Conservation (phyloP, 2,888 invertebrate genomes). For the Adelognathus sp. region DNA sequence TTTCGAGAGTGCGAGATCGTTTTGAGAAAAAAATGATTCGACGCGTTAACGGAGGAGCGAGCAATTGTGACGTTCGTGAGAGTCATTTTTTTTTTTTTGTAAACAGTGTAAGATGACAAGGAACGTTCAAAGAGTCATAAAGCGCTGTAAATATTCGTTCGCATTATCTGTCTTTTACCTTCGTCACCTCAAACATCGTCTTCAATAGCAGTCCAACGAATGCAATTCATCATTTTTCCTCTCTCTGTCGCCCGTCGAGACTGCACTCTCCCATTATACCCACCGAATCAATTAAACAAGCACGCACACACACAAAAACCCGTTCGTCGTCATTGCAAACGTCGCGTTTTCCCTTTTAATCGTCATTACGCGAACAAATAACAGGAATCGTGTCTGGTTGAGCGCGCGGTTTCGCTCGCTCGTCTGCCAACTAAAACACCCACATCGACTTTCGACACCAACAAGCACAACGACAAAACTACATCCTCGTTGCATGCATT, state of each 20-base stretch:
- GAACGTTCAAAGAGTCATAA: no score
- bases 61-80: no score
- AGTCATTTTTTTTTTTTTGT: no score
- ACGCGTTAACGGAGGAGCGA: no score
- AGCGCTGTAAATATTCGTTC: no score
- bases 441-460: not conserved
- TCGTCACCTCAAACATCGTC: no score
- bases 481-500: not conserved
- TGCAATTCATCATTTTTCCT: not conserved
- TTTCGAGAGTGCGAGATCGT: no score
- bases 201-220: not conserved
- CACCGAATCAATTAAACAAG: not conserved
- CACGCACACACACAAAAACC: not conserved
- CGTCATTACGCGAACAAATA: slow-evolving; percentile 74
- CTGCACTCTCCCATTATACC: not conserved
- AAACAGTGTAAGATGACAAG: no score
- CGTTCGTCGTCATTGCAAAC: not conserved
- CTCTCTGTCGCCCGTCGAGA: not conserved
- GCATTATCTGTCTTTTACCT: no score
- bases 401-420: slow-evolving; percentile 61
- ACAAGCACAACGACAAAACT: not conserved
- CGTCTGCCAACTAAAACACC: not conserved
- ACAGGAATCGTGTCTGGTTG: slow-evolving; percentile 81
- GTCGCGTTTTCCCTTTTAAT: slow-evolving; percentile 33
- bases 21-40: no score